Conservation (phyloP, 2,113 vertebrate genomes). For the Dasypus novemcinctus region DNA sequence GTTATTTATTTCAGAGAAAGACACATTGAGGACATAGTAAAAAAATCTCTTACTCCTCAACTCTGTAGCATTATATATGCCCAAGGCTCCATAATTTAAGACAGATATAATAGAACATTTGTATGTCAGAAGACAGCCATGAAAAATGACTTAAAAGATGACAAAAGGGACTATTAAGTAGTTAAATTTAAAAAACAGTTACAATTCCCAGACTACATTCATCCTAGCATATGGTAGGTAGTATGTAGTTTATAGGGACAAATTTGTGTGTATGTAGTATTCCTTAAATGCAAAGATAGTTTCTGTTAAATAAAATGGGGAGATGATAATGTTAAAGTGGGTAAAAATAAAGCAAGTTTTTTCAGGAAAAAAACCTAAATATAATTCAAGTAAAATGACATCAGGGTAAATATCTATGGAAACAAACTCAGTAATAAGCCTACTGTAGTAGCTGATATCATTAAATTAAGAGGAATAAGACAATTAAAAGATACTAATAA, state of each 20-base stretch:
- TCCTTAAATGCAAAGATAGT: not conserved
- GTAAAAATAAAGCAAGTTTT: slow-evolving; percentile 4
- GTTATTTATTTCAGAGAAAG: not conserved
- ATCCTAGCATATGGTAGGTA: not conserved
- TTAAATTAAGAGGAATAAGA: not conserved
- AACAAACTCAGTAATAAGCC: not conserved
- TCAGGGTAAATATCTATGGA: not conserved
- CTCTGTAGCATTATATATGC: not conserved
- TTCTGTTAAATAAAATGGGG: not conserved
- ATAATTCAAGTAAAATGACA: slow-evolving; percentile 20
- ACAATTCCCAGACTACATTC: not conserved
- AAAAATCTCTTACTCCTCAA: not conserved
- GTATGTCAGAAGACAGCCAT: slow-evolving; percentile 36
- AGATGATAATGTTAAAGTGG: slow-evolving; percentile 21
- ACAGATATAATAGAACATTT: not conserved
- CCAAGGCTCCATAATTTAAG: not conserved
- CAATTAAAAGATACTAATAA: not conserved
- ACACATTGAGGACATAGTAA: not conserved
- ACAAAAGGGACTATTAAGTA: slow-evolving; percentile 2
- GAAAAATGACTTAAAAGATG: slow-evolving; percentile 16
- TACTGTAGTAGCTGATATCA: not conserved
- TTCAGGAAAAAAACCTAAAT: not conserved
- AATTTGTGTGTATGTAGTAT: not conserved
- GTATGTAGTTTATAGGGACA: not conserved
- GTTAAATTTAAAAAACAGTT: slow-evolving; percentile 34